Conservation (phyloP, 2,113 vertebrate genomes). For the Microtus ochrogaster region DNA sequence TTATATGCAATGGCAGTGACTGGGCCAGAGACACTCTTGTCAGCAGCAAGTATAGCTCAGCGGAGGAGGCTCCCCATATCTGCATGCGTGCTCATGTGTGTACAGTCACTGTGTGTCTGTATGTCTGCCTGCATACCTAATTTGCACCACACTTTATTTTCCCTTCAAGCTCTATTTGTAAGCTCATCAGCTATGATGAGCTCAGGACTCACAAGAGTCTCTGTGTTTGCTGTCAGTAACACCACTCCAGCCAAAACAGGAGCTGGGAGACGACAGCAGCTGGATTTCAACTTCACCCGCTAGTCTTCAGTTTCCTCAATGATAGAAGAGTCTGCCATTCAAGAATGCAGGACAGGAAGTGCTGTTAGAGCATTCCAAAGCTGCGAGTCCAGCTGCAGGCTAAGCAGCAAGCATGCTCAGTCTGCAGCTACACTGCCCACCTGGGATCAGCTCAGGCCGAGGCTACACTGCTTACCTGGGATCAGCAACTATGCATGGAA, state of each 20-base stretch:
- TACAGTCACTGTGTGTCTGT: background rate
- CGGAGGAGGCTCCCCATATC: background rate
- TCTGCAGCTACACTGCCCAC: background rate
- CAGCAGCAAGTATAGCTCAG: background rate
- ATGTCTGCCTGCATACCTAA: background rate
- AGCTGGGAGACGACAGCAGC: background rate
- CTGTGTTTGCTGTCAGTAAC: too few species aligned
- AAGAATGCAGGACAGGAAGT: background rate
- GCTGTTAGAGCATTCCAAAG: background rate
- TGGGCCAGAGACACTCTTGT: background rate
- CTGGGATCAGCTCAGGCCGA: background rate
- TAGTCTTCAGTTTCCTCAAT: background rate
- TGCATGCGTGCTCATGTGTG: background rate
- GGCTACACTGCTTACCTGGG: background rate
- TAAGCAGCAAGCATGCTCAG: conserved; percentile 19
- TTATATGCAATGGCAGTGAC: background rate
- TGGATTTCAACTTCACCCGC: background rate
- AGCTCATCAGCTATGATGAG: background rate
- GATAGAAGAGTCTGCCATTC: background rate
- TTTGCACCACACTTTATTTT: background rate
- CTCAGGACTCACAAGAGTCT: background rate
- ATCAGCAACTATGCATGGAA: conserved; percentile 35
- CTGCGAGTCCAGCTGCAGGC: background rate
- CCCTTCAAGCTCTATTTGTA: background rate
- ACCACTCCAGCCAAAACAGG: fast-evolving